Evolutionary conservation across 2,797 vertebrate species (phyloP).

Genomic region (Chlorospingus flavigularis): DNA sequence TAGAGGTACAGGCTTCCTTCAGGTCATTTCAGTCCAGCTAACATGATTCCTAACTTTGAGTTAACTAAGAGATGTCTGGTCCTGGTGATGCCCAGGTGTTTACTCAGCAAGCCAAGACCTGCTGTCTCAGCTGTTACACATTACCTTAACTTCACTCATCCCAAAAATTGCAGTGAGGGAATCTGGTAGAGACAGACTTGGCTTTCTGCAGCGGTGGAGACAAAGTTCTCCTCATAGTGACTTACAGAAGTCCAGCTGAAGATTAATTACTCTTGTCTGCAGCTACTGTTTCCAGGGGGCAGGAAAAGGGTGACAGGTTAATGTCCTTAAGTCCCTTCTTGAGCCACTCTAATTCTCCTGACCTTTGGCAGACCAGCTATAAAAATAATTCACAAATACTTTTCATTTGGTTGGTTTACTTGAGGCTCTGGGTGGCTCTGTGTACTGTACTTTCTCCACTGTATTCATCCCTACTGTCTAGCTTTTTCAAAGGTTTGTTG

Average conservation of each 20-base stretch:
- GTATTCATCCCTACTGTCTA: not conserved
- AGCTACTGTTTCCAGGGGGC: not conserved
- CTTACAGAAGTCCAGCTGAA: not conserved
- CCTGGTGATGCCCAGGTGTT: not conserved
- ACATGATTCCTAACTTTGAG: not conserved
- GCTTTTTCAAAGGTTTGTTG: slow-evolving; percentile 23
- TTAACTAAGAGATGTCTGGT: not conserved
- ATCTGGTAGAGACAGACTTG: not conserved
- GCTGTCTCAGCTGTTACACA: not conserved
- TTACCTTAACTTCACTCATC: not conserved
- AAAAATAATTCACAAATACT: not conserved
- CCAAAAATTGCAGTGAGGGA: not conserved
- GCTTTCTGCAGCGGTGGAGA: not conserved
- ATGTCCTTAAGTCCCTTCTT: not conserved
- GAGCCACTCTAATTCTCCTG: not conserved
- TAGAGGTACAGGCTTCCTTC: not conserved
- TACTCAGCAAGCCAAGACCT: not conserved
- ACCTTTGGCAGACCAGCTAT: not conserved
- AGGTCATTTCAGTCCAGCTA: not conserved
- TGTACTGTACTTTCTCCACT: not conserved
- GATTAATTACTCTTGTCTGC: not conserved
- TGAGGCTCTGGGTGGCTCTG: not conserved
- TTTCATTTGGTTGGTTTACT: not conserved
- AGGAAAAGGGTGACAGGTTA: not conserved
- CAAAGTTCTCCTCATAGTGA: not conserved